A percentile compares a stretch with the other conserved stretches of the same genome.
Conservation (phyloP, 2,797 vertebrate genomes). For the Gymnoscopelus microlampas region DNA sequence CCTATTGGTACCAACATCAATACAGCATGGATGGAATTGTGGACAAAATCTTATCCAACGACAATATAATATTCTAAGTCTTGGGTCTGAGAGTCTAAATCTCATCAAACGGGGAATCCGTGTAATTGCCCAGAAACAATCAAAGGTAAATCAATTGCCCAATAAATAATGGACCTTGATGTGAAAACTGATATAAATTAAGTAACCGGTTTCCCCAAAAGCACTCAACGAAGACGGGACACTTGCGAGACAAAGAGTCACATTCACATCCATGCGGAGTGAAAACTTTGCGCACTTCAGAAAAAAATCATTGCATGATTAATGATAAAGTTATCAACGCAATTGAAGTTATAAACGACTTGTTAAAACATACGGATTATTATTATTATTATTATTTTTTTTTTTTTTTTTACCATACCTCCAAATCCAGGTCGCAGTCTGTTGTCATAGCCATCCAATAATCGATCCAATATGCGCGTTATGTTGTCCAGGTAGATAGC, state of each 20-base stretch:
- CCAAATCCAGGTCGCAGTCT: constrained; percentile 93
- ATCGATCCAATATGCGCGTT: constrained; percentile 91
- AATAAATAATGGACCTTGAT: too few species aligned
- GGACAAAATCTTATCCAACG: too few species aligned
- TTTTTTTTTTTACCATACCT: constrained; percentile 77
- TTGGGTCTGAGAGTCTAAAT: too few species aligned
- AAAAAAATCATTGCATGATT: not conserved
- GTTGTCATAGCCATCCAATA: constrained; percentile 97
- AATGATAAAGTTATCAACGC: not conserved
- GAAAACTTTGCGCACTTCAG: constrained; percentile 49
- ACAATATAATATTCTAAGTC: too few species aligned
- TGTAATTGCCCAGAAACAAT: too few species aligned
- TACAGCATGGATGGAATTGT: too few species aligned
- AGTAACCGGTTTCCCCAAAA: constrained; percentile 13
- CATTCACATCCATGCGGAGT: constrained; percentile 16
- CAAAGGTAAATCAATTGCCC: too few species aligned
- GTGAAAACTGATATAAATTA: too few species aligned
- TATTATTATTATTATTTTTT: too few species aligned
- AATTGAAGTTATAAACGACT: not conserved
- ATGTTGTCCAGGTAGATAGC: constrained; percentile 90
- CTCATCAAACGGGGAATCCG: too few species aligned
- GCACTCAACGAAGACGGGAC: not conserved
- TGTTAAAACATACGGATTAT: constrained; percentile 13
- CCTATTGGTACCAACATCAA: too few species aligned
- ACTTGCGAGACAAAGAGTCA: constrained; percentile 1